Conservation (phyloP, 1,140 invertebrate genomes). For the Ceratina australensis region DNA sequence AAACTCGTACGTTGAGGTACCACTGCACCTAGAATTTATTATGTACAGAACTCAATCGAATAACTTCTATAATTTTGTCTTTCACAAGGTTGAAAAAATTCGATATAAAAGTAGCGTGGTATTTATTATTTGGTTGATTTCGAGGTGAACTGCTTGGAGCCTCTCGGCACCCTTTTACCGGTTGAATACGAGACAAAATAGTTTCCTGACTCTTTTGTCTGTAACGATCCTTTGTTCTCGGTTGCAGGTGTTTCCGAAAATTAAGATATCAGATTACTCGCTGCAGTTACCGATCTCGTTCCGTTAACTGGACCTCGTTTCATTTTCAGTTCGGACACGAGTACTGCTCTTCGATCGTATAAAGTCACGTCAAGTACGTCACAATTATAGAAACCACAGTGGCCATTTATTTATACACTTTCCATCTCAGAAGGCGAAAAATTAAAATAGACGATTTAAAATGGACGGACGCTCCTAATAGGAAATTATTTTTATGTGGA, state of each 20-base stretch:
- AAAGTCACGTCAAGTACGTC: neutral
- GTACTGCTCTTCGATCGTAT: neutral
- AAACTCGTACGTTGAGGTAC: too few species aligned
- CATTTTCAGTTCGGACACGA: neutral
- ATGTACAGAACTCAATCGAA: too few species aligned
- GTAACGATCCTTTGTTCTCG: slow-evolving; percentile 21
- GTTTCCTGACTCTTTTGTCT: neutral
- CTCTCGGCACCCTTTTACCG: neutral
- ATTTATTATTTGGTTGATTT: neutral
- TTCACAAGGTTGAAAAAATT: too few species aligned
- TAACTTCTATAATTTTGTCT: too few species aligned
- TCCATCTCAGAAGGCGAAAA: too few species aligned
- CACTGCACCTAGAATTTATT: too few species aligned
- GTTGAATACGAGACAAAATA: neutral
- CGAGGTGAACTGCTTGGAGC: too few species aligned
- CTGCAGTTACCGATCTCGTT: neutral
- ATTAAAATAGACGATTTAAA: too few species aligned
- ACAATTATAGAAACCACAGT: neutral
- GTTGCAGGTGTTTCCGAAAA: slow-evolving; percentile 16
- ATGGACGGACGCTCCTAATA: neutral
- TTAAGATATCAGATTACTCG: slow-evolving; percentile 17
- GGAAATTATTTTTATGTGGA: neutral
- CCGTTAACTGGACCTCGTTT: neutral
- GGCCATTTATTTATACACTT: too few species aligned
- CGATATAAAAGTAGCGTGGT: neutral